Base-by-base conservation (phyloP, 2,888 invertebrate genomes). In the Dryobota labecula region DNA sequence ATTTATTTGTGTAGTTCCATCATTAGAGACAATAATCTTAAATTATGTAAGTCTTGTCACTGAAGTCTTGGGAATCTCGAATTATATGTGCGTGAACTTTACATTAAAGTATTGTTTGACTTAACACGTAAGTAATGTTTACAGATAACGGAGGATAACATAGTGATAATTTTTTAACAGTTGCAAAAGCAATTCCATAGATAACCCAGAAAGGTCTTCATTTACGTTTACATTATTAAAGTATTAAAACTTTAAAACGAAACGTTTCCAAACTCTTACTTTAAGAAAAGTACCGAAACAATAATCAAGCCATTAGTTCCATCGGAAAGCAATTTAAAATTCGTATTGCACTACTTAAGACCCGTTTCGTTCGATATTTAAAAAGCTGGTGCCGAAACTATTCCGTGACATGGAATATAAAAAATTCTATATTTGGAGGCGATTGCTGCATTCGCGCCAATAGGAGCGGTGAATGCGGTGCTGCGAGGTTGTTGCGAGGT, bases 381-480 rank as follows among this genome's bases (percentile, higher is more conserved):
- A 79, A 88, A 88, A 87, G 83, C 70, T 82, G 80, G 76, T 78
- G 73, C 85, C 80, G 84, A 86, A 86, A 83, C 84, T 85, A 83
- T 87, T 87, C 87, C 90, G 89, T 91, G 92, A 90, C 90, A 90
- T 88, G 90, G 87, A 89, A 88, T 90, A 88, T 88, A 89, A 92
- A 93, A 93, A 86, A 91, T 81, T 91, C 90, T 92, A 90, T 93
- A 94, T 95, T 95, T 93, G 92, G 93, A 89, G 88, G 91, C 90
- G 92, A 92, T 91, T 91, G 92, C 90, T 90, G 92, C 90, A 92
- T 90, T 92, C 85, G 89, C 91, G 88, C 94, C 94, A 94, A 94
- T 94, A 84, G 92, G 90, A 90, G 87, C 89, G 90, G 95, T 94
- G 95, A 95, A 94, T 91, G 94, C 92, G 90, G 89, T 83, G 85